Conservation (phyloP, 2,113 vertebrate genomes). For the cat (Felis catus) region F.catus_Fca126_mat1.0 CM031412.1:224459001-224459500, state of each 20-base stretch:
- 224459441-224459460: neutral
- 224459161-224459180: neutral
- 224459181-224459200: neutral
- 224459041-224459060: neutral
- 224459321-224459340: neutral
- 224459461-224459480: neutral
- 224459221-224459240: no score
- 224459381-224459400: neutral
- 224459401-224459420: neutral
- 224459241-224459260: neutral
- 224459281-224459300: neutral
- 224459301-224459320: neutral
- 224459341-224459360: neutral
- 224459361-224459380: neutral
- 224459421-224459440: neutral
- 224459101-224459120: neutral
- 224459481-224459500: neutral
- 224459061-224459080: neutral
- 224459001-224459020: neutral
- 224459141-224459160: neutral
- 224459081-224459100: neutral
- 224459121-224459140: neutral
- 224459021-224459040: neutral
- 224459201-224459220: neutral
- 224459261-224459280: neutral